Evolutionary conservation across 1,140 invertebrate genomes (phyloP).

Genomic region (Tribolium castaneum): DNA sequence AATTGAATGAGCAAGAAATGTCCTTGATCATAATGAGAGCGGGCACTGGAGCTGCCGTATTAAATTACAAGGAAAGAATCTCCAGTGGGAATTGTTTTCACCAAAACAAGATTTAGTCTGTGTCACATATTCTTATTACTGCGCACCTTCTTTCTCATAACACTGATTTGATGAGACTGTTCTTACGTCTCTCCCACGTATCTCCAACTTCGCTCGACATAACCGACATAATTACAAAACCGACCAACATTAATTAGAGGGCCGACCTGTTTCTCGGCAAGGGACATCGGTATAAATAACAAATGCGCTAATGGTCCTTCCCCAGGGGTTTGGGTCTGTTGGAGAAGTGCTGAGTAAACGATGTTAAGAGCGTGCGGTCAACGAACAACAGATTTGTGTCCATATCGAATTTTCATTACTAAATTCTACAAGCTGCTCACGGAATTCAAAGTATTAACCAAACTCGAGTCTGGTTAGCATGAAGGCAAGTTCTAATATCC

Average conservation of each 20-base stretch:
- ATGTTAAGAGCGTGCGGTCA: constrained; percentile 18
- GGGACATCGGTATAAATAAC: constrained; percentile 28
- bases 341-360: constrained; percentile 32
- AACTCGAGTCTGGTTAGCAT: constrained; percentile 1
- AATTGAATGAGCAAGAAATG: neutral
- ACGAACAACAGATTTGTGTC: constrained; percentile 26
- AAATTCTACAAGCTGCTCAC: neutral
- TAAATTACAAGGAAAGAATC: neutral
- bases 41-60: neutral
- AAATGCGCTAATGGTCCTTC: constrained; percentile 22
- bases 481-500: neutral
- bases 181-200: neutral
- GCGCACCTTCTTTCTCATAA: neutral
- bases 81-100: neutral
- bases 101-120: neutral
- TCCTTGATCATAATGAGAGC: neutral
- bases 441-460: constrained; percentile 15
- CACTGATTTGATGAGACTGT: neutral
- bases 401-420: constrained; percentile 22
- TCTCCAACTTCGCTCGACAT: neutral
- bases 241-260: neutral
- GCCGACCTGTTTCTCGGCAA: neutral
- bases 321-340: neutral
- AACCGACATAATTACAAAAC: neutral
- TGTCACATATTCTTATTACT: neutral